Evolutionary conservation across 2,797 vertebrate species (phyloP).

Genomic region (Prunella strophiata): DNA sequence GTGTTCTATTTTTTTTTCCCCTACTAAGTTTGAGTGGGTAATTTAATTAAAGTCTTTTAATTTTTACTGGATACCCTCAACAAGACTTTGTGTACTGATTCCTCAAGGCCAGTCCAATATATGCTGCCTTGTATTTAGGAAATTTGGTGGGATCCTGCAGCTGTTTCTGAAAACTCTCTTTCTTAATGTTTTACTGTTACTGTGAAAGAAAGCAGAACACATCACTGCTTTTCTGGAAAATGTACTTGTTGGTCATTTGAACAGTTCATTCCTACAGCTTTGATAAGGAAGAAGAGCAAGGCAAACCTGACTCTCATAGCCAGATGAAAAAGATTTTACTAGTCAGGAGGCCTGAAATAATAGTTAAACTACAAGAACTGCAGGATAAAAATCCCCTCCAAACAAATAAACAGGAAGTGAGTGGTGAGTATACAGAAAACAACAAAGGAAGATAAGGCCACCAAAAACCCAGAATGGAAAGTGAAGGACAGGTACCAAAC

Average conservation of each 20-base stretch:
- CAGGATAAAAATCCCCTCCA: neutral
- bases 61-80: neutral
- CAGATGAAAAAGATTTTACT: neutral
- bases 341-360: neutral
- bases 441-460: neutral
- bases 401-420: neutral
- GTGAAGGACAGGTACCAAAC: neutral
- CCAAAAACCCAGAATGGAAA: neutral
- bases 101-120: neutral
- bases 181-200: neutral
- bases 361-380: neutral
- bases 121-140: neutral
- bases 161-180: neutral
- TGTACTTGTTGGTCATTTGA: neutral
- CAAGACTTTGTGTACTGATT: neutral
- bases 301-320: neutral
- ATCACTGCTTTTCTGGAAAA: neutral
- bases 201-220: neutral
- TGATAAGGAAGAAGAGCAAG: neutral
- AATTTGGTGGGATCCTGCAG: neutral
- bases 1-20: rapidly evolving
- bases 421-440: neutral
- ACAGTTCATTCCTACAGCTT: neutral
- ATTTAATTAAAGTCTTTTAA: neutral
- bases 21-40: neutral